Base-by-base conservation (phyloP, 2,113 vertebrate species). In the Thinocorus orbignyianus region DNA sequence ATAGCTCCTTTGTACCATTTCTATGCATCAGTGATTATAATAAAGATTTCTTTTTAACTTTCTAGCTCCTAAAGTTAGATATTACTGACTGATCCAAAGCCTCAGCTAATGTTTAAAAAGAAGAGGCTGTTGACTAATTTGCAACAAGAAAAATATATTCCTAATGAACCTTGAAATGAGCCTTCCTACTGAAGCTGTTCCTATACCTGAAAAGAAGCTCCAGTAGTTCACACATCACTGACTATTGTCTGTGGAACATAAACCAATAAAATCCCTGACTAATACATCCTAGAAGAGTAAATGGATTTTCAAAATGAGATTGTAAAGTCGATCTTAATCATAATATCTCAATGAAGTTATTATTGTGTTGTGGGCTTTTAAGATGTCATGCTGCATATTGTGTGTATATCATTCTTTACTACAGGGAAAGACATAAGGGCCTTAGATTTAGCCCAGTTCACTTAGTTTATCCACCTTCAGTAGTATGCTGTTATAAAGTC, bases 121-220 rank as follows among this genome's bases (percentile, higher is more conserved):
- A 96, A 88, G 87, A 92, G 41, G 74, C 84, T 96, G 44, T 41
- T 73, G 82, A 93, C 62, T 44, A 73, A 97, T 96, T 95, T 93
- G 33, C 66, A 83, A 88, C 70, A 83, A 95, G 81, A 95, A 96
- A 97, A 97, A 91, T 94, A 92, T 90, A 92, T 91, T 88, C 58
- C 69, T 85, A 96, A 94, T 86, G 57, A 54, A 73, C 35, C 90
- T 95, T 94, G 84, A 97, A 97, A 94, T 90, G n/a, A 93, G 46
- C 5, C 88, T 89, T 90, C 55, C 24, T 80, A 84, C 62, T 85
- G 84, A 86, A 90, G 62, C 23, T 80, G 28, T 86, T 82, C 74
- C 49, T 85, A 48, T 92, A 97, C 93, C 86, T 96, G 81, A 94
- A 92, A 94, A 96, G 80, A 92, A 55, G 60, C 57, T 70, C 33